Evolutionary conservation across 1,140 invertebrate genomes (phyloP).

Genomic region (Venustaconcha ellipsiformis): DNA sequence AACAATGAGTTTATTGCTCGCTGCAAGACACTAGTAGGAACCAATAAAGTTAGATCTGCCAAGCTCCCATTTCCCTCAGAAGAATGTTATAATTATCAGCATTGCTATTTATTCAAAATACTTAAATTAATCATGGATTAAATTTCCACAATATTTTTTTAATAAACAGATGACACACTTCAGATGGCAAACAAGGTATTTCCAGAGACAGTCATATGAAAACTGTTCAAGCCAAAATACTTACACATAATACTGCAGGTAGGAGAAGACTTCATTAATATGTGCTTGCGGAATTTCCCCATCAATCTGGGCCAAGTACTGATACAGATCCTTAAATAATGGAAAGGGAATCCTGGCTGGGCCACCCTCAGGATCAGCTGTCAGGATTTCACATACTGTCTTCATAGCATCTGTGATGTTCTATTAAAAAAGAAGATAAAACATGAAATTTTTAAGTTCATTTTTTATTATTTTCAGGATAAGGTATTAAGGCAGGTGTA

Average conservation of each 20-base stretch:
- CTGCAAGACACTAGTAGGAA: no score
- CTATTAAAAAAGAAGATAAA: conserved; percentile 67
- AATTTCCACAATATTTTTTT: neutral
- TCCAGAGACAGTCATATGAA: neutral
- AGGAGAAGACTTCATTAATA: conserved; percentile 62
- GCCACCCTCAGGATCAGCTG: conserved; percentile 84
- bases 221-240: conserved; percentile 21
- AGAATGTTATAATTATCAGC: neutral
- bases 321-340: conserved; percentile 78
- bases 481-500: no score
- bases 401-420: conserved; percentile 83
- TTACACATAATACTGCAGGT: conserved; percentile 68
- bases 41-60: no score
- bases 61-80: neutral
- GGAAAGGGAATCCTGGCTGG: conserved; percentile 79
- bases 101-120: neutral
- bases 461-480: no score
- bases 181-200: neutral
- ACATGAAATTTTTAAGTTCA: neutral
- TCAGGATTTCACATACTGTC: conserved; percentile 83
- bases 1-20: no score
- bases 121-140: neutral
- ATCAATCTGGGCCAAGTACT: conserved; percentile 79
- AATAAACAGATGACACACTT: neutral
- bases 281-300: conserved; percentile 70